A percentile compares a stretch with the other conserved stretches of the same genome.
These are phyloP conservation scores for Pedionomus torquatus DNA, from an alignment of 2,113 vertebrate genomes.

Conservation along the genomic window DNA sequence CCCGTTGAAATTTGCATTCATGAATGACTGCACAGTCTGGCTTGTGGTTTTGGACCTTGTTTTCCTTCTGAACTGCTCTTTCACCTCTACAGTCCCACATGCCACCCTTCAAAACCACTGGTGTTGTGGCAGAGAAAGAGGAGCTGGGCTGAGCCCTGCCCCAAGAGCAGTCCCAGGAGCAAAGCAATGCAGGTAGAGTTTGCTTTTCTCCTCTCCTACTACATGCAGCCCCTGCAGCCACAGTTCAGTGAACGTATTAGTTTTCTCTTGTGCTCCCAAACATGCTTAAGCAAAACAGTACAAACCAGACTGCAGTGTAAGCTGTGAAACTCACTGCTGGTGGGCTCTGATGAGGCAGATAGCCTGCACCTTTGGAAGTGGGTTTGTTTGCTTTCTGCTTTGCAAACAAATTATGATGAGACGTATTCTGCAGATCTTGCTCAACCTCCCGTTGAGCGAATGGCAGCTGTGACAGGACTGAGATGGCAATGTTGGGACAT, in stretches of 20 bases:
- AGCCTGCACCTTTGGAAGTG: not conserved
- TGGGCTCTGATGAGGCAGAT: not conserved
- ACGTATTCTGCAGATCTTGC: not conserved
- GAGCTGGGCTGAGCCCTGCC: not conserved
- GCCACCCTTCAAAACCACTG: not conserved
- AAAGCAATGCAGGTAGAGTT: rapidly evolving
- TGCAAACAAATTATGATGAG: not conserved
- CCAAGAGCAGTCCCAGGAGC: not conserved
- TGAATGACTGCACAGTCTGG: not conserved
- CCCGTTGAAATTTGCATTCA: not conserved
- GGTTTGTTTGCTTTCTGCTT: not conserved
- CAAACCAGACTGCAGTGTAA: not conserved
- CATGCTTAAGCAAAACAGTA: not conserved
- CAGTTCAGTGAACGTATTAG: rapidly evolving
- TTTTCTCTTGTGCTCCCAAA: not conserved
- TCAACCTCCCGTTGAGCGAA: not conserved
- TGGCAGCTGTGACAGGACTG: not conserved
- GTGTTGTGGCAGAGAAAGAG: not conserved
- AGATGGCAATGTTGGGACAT: not conserved
- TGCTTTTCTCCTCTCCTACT: not conserved
- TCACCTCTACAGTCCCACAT: not conserved
- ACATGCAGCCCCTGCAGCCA: rapidly evolving
- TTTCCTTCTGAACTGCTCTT: not conserved
- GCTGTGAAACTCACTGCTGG: not conserved
- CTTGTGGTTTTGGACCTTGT: not conserved